Conservation (phyloP, 1,140 invertebrate species). For the Melitaea cinxia region DNA sequence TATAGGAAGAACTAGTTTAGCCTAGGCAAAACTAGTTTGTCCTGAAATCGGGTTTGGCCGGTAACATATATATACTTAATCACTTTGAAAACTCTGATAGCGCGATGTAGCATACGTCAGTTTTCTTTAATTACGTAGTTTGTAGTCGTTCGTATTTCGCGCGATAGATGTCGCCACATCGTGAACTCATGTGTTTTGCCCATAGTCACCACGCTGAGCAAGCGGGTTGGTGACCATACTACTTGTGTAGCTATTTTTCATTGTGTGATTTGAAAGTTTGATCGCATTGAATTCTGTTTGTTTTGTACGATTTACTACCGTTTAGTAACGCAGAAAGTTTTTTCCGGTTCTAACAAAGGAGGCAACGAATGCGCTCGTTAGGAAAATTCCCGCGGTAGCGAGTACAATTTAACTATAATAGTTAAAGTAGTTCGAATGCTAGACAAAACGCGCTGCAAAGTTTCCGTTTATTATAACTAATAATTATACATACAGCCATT, state of each 20-base stretch:
- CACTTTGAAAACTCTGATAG: no score
- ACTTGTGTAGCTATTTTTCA: conserved; percentile 10
- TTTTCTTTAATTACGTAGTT: no score
- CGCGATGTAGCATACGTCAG: no score
- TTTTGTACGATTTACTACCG: background rate
- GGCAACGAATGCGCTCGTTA: conserved; percentile 17
- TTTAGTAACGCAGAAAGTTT: conserved; percentile 13
- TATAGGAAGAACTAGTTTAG: no score
- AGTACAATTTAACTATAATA: conserved; percentile 7
- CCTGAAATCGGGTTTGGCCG: no score
- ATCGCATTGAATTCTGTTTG: conserved; percentile 16
- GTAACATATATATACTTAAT: no score
- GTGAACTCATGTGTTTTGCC: no score
- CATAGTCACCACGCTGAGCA: no score
- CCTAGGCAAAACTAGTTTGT: no score
- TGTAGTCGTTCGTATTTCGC: no score
- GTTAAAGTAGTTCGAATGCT: conserved; percentile 4
- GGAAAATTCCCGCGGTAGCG: background rate
- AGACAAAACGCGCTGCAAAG: background rate
- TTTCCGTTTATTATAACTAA: background rate
- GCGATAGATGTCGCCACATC: no score
- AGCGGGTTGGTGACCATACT: no score
- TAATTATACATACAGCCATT: background rate
- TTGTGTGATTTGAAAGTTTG: conserved; percentile 17
- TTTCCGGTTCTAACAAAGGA: conserved; percentile 7